These are phyloP conservation scores for Eremophila alpestris DNA, from an alignment of 2,797 vertebrate genomes.

Conservation along the genomic window DNA sequence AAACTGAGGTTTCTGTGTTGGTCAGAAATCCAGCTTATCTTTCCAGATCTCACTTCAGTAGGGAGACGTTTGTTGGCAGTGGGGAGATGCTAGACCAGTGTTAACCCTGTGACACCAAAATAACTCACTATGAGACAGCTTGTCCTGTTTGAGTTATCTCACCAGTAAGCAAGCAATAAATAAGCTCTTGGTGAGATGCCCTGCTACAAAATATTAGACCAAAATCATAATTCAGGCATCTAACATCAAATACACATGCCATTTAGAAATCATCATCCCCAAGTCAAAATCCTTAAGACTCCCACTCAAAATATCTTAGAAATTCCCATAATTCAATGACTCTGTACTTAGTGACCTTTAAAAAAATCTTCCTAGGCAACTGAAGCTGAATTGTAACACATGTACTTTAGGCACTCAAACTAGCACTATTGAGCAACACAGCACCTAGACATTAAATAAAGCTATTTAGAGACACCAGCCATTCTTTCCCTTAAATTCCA, in stretches of 20 bases:
- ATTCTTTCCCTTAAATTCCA: background rate
- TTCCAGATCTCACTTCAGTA: background rate
- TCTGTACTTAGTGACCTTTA: background rate
- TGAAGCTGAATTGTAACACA: background rate
- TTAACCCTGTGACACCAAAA: background rate
- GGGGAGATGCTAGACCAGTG: background rate
- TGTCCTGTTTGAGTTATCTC: background rate
- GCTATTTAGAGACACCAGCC: background rate
- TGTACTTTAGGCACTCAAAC: background rate
- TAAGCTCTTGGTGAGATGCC: background rate
- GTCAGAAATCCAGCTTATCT: background rate
- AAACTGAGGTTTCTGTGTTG: background rate
- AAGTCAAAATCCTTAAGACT: background rate
- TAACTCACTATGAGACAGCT: background rate
- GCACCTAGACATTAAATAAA: background rate
- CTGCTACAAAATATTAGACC: background rate
- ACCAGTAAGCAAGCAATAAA: fast-evolving
- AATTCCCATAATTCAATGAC: background rate
- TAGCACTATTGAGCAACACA: background rate
- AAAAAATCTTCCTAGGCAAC: background rate
- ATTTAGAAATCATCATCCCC: background rate
- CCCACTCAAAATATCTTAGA: background rate
- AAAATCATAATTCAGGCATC: background rate
- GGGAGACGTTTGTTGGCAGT: background rate
- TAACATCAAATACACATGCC: background rate